These are phyloP conservation scores for Pteria penguin DNA, from an alignment of 2,888 invertebrate species.

Conservation along the genomic window DNA sequence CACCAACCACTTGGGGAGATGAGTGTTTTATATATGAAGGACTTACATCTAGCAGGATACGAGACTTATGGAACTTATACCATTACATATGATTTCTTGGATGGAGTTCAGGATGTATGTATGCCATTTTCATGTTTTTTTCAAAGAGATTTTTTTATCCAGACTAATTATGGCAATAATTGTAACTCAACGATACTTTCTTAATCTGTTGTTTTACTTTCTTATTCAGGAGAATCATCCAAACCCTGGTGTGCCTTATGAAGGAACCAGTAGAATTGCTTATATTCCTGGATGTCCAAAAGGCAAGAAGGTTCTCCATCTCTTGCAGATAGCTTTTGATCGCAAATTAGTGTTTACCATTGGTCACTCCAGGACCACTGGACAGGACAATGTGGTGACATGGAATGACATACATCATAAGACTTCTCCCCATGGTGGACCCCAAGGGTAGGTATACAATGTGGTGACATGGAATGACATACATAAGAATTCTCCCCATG, in stretches of 20 bases:
- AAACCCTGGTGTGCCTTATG: constrained; percentile 56
- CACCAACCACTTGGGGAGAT: constrained; percentile 54
- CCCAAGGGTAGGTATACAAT: constrained; percentile 27
- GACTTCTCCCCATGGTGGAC: constrained; percentile 44
- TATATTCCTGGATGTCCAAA: constrained; percentile 62
- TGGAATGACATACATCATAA: constrained; percentile 64
- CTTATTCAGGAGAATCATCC: constrained; percentile 51
- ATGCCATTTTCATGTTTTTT: too few species aligned
- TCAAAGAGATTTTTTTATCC: too few species aligned
- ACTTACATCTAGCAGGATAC: constrained; percentile 46
- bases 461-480: too few species aligned
- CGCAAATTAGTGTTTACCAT: constrained; percentile 62
- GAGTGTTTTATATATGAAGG: constrained; percentile 30
- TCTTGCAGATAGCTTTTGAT: constrained; percentile 62
- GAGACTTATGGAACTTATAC: constrained; percentile 45
- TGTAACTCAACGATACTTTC: too few species aligned
- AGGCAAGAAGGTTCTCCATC: constrained; percentile 54
- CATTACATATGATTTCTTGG: constrained; percentile 49
- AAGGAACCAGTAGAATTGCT: constrained; percentile 55
- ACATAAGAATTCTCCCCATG: too few species aligned
- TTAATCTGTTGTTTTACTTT: too few species aligned
- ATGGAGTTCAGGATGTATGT: constrained; percentile 58
- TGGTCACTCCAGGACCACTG: constrained; percentile 64
- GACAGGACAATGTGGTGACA: constrained; percentile 57
- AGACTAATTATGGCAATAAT: too few species aligned